Evolutionary conservation across 2,888 invertebrate genomes (phyloP), one percentile per base, ranked within the genome.

Genomic region (Lithodes maja): DNA sequence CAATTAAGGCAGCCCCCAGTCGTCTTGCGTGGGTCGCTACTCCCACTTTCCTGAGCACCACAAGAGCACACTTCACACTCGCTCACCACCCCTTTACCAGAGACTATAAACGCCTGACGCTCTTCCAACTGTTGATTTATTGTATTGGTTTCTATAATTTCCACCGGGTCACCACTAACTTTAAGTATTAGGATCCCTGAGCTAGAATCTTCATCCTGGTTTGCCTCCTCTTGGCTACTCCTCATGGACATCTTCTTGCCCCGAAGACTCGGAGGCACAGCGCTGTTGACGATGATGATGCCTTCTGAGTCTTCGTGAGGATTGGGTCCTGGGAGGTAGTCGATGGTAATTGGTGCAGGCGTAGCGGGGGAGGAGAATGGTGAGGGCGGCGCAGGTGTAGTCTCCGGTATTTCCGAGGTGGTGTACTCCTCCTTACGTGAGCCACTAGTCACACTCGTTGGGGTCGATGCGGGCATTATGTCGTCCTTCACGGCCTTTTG

Each of bases 231-330:
- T 33, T 83, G 77, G 50, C 86, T 69, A 78, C 85, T 77, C 69
- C 85, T 86, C 79, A 81, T 86, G 49, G 84, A 61, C n/a, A n/a
- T n/a, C n/a, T n/a, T n/a, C n/a, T n/a, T n/a, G n/a, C n/a, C n/a
- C 74, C 86, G 87, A 69, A 74, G 81, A n/a, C 85, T 75, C 12
- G 69, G 50, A 17, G 84, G 87, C 3, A 84, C 53, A 7, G 87
- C 79, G 33, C 80, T 85, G 55, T 90, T 90, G 71, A 92, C 88
- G 17, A 92, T 89, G 15, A 92, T 90, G 61, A 89, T 83, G 54
- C 87, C 90, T 80, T 91, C 91, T 49, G 90, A 91, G 61, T 92
- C 92, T 75, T 92, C 92, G n/a, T 83, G 84, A 49, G 91, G 91
- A 71, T 92, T 89, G 15, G 85, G 91, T 1, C 87, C 91, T 3